phyloP scores from a whole-genome alignment of 2,797 vertebrate species.

The Amblyopsis hoosieri region DNA sequence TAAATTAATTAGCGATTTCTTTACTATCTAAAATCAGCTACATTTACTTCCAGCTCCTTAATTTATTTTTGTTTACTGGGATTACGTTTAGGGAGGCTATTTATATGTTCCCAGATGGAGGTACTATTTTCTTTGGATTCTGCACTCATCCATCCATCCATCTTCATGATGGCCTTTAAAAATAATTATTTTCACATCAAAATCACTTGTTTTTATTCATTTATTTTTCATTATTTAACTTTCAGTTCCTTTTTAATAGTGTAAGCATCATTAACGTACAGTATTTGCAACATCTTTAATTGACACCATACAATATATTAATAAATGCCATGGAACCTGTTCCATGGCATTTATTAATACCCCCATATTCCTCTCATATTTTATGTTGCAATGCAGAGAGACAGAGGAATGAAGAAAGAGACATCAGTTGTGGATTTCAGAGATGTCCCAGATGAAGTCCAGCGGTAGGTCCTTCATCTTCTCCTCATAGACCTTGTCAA shows the following conservation, averaged over 20 bases:
- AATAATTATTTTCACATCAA: conserved; percentile 1
- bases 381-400: no score
- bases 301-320: no score
- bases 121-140: conserved; percentile 10
- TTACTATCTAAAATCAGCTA: not conserved
- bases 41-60: conserved; percentile 9
- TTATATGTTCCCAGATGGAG: conserved; percentile 5
- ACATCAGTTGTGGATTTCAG: conserved; percentile 6
- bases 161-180: not conserved
- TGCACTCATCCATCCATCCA: conserved; percentile 1
- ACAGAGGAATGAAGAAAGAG: not conserved
- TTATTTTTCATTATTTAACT: no score
- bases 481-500: conserved; percentile 24
- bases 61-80: conserved; percentile 13
- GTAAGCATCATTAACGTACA: no score
- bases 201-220: no score
- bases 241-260: no score
- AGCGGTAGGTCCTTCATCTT: conserved; percentile 22
- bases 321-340: no score
- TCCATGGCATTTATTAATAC: no score
- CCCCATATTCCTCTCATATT: no score
- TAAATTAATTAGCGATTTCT: conserved; percentile 15
- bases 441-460: conserved; percentile 21
- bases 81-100: conserved; percentile 10
- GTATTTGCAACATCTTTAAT: no score